These are phyloP conservation scores for Picathartes gymnocephalus DNA, from an alignment of 2,113 vertebrate species.

Conservation along the genomic window DNA sequence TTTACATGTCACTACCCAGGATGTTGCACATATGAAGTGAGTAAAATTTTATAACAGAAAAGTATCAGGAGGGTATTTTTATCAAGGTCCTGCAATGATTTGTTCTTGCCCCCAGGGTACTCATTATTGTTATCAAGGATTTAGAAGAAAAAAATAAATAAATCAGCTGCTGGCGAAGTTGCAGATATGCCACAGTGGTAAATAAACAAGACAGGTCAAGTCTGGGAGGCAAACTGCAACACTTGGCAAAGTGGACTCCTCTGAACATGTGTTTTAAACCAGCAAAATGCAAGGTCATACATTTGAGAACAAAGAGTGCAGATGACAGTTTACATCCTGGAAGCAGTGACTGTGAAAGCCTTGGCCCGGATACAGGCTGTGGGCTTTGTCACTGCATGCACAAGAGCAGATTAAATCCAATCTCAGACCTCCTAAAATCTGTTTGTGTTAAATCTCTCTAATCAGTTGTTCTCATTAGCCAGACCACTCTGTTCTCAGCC, in stretches of 20 bases:
- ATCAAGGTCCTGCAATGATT: not conserved
- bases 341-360: not conserved
- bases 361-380: not conserved
- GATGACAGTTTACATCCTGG: not conserved
- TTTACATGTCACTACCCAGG: not conserved
- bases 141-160: not conserved
- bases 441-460: not conserved
- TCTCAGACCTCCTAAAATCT: not conserved
- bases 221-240: not conserved
- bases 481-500: not conserved
- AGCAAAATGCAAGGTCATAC: not conserved
- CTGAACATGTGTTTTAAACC: not conserved
- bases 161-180: not conserved
- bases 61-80: not conserved
- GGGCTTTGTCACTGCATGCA: not conserved
- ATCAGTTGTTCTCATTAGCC: not conserved
- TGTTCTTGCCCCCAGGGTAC: not conserved
- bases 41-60: not conserved
- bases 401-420: not conserved
- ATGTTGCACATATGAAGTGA: not conserved
- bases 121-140: not conserved
- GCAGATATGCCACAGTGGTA: not conserved
- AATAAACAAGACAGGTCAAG: not conserved
- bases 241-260: not conserved
- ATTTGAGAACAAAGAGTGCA: not conserved